Percentiles rank a stretch among this genome's conserved stretches.
Conservation (phyloP, 2,797 vertebrate genomes). For the Aythya fuligula region DNA sequence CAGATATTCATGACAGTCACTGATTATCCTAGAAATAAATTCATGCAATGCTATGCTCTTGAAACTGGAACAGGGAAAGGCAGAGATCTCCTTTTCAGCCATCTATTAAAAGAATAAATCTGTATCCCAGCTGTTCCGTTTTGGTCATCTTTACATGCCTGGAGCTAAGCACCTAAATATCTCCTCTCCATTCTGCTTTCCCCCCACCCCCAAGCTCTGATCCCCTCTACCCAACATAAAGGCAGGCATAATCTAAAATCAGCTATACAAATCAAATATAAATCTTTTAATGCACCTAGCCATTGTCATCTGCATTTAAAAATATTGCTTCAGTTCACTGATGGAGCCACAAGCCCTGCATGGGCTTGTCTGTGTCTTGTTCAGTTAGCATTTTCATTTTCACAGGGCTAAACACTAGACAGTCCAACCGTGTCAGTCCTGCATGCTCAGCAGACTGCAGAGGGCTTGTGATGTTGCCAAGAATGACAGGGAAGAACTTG, state of each 20-base stretch:
- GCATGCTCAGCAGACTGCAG: not conserved
- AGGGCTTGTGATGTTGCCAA: not conserved
- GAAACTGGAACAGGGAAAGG: not conserved
- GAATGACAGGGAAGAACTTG: not conserved
- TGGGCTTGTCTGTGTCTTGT: not conserved
- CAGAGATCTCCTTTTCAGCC: not conserved
- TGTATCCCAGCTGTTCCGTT: accelerated
- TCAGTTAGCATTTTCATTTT: not conserved
- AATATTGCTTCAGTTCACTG: not conserved
- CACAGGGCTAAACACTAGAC: not conserved
- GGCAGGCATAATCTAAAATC: not conserved
- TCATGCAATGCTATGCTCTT: not conserved
- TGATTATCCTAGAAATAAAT: constrained; percentile 36
- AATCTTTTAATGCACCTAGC: not conserved
- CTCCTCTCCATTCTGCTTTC: not conserved
- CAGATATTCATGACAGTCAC: not conserved
- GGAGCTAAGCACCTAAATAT: not conserved
- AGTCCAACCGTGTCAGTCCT: not conserved
- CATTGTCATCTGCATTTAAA: not conserved
- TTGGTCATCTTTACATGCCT: not conserved
- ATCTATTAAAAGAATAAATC: not conserved
- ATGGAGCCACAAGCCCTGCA: not conserved
- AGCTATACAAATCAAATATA: not conserved
- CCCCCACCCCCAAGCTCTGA: not conserved
- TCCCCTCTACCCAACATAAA: not conserved